Percentiles rank a stretch among this genome's conserved stretches.
phyloP scores from a whole-genome alignment of 2,888 invertebrate species.

The Aplocera efformata region DNA sequence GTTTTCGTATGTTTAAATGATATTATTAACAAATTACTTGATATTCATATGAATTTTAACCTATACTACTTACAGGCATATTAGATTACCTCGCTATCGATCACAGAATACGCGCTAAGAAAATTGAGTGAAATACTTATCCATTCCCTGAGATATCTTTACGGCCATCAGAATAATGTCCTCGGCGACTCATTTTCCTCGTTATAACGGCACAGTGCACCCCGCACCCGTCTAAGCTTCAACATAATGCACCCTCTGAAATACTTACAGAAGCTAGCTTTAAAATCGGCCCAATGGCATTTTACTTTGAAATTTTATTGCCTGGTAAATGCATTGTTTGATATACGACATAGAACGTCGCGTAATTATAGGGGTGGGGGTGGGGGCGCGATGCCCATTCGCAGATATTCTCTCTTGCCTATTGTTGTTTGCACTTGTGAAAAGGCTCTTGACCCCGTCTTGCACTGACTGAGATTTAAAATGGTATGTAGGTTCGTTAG shows the following conservation, averaged over 20 bases:
- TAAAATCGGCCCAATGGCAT: constrained; percentile 33
- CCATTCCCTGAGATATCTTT: no score
- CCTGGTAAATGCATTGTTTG: constrained; percentile 47
- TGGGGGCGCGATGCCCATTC: constrained; percentile 14
- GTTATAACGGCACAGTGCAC: neutral
- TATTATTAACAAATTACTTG: no score
- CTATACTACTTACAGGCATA: no score
- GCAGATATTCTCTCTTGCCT: constrained; percentile 18
- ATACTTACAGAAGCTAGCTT: constrained; percentile 4
- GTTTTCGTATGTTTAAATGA: no score
- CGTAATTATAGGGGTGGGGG: constrained; percentile 21
- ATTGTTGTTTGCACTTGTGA: neutral
- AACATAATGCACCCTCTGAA: constrained; percentile 5
- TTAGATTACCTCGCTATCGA: no score
- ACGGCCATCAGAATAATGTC: no score
- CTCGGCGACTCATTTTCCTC: no score
- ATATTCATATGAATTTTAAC: no score
- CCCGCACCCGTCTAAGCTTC: constrained; percentile 1
- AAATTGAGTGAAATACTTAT: no score
- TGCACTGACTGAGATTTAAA: no score
- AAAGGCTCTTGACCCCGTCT: neutral
- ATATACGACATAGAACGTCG: constrained; percentile 41
- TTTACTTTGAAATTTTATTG: constrained; percentile 66
- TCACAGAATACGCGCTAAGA: no score
- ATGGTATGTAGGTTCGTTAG: no score